phyloP scores from a whole-genome alignment of 2,888 invertebrate species.

The Lycaena phlaeas region DNA sequence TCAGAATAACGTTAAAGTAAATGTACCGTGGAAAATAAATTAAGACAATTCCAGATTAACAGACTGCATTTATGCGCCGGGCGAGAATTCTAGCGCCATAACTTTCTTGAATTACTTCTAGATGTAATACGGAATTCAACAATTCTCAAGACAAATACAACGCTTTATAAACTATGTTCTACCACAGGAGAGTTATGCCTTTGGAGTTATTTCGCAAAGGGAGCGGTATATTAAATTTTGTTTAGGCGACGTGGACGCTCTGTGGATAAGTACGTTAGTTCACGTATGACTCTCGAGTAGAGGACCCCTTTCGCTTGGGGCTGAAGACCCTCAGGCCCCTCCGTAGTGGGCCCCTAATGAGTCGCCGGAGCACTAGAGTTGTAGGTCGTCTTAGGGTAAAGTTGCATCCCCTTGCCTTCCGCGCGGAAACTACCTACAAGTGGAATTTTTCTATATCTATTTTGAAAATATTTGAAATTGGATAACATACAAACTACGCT shows the following conservation, averaged over 20 bases:
- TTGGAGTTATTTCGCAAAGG: not conserved
- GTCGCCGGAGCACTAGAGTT: constrained; percentile 69
- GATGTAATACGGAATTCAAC: constrained; percentile 19
- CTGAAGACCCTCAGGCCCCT: constrained; percentile 55
- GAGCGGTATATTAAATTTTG: not conserved
- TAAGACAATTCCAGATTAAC: constrained; percentile 66
- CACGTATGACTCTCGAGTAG: constrained; percentile 54
- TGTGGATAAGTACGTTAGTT: constrained; percentile 38
- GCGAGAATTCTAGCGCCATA: constrained; percentile 34
- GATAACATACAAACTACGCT: no score
- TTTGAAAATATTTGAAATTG: constrained; percentile 14
- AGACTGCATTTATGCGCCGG: constrained; percentile 50
- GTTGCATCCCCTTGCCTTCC: constrained; percentile 46
- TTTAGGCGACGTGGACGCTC: constrained; percentile 1
- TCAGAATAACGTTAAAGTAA: constrained; percentile 29
- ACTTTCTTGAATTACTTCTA: constrained; percentile 32
- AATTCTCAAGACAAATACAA: constrained; percentile 27
- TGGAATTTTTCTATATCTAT: constrained; percentile 53
- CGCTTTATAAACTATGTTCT: constrained; percentile 15
- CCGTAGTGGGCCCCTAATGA: constrained; percentile 61
- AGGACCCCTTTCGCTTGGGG: constrained; percentile 55
- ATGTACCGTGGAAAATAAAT: constrained; percentile 56
- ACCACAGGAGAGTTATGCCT: constrained; percentile 5
- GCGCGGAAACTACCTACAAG: constrained; percentile 44
- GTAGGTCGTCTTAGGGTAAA: constrained; percentile 61